These are phyloP conservation scores for Parnassius orleans DNA, from an alignment of 2,888 invertebrate genomes.

Conservation along the genomic window DNA sequence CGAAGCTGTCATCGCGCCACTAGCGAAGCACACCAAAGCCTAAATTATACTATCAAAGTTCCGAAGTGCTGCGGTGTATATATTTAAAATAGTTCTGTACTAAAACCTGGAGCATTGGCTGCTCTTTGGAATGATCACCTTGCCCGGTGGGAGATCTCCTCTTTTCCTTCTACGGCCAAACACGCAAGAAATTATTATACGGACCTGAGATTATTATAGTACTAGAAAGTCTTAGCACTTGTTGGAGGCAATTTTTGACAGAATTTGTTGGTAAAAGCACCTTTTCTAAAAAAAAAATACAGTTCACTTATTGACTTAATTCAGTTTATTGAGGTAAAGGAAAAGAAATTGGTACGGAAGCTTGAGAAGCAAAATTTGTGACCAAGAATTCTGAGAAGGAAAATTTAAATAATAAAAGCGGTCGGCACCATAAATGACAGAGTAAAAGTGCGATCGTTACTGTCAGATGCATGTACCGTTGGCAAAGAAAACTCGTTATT, in stretches of 20 bases:
- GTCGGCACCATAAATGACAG: slow-evolving; percentile 57
- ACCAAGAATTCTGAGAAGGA: slow-evolving; percentile 28
- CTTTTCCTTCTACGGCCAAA: no score
- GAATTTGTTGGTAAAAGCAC: slow-evolving; percentile 26
- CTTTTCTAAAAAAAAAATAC: slow-evolving; percentile 22
- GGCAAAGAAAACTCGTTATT: slow-evolving; percentile 69
- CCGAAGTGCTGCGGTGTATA: no score
- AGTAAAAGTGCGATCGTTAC: slow-evolving; percentile 70
- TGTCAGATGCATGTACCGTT: slow-evolving; percentile 68
- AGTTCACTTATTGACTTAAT: slow-evolving; percentile 23
- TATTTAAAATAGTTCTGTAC: no score
- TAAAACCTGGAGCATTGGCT: no score
- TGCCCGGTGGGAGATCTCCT: no score
- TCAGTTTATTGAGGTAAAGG: slow-evolving; percentile 35
- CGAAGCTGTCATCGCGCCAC: no score
- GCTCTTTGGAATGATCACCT: no score
- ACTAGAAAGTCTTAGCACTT: slow-evolving; percentile 5
- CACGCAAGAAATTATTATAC: no score
- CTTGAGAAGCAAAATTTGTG: slow-evolving; percentile 20
- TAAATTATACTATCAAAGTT: no score
- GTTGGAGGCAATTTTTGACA: slow-evolving; percentile 19
- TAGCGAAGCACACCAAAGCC: no score
- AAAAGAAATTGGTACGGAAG: slow-evolving; percentile 29
- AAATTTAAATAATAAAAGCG: slow-evolving; percentile 52
- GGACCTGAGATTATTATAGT: no score